phyloP scores from a whole-genome alignment of 2,797 vertebrate genomes.

The Paratrypauchen microcephalus region DNA sequence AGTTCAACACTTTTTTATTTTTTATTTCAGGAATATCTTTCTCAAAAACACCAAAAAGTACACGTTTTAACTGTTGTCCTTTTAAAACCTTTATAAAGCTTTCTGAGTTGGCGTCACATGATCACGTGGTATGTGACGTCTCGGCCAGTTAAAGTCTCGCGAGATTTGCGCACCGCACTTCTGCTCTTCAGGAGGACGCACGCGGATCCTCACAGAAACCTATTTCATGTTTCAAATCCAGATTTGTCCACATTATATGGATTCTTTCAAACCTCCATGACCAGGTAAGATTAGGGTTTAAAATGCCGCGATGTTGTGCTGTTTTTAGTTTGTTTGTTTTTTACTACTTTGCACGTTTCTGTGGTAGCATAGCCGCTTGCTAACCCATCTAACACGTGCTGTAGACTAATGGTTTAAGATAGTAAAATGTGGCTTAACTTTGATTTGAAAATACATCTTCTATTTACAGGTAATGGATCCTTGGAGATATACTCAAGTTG shows the following conservation, averaged over 20 bases:
- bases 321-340: too few relatives aligned
- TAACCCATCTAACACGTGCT: conserved; percentile 45
- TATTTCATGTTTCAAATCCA: fast-evolving
- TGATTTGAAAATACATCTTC: not conserved
- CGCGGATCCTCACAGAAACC: not conserved
- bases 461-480: not conserved
- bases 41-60: too few relatives aligned
- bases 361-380: conserved; percentile 38
- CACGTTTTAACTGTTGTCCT: too few relatives aligned
- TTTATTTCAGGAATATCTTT: too few relatives aligned
- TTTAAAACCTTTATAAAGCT: too few relatives aligned
- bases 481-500: not conserved
- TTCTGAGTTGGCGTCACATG: not conserved
- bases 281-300: conserved; percentile 6
- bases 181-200: fast-evolving
- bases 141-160: not conserved
- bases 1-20: too few relatives aligned
- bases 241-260: fast-evolving
- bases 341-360: fast-evolving
- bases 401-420: not conserved
- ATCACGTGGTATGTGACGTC: conserved; percentile 52
- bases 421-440: too few relatives aligned
- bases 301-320: fast-evolving
- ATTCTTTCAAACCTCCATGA: conserved; percentile 33
- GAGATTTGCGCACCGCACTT: not conserved